Evolutionary conservation across 2,888 invertebrate species (phyloP).

Genomic region (Morpho achilles): DNA sequence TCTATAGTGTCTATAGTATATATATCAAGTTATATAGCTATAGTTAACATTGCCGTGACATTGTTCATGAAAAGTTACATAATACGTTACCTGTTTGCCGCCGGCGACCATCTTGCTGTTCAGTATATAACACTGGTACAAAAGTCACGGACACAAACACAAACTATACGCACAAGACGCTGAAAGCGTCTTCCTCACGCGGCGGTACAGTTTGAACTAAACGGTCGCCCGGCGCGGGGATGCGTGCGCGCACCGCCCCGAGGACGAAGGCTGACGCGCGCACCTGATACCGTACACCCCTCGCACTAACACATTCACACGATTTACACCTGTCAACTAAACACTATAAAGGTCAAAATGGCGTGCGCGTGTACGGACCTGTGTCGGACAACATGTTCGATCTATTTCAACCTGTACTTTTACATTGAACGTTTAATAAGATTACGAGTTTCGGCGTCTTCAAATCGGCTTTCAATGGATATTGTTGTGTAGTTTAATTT

Average conservation of each 20-base stretch:
- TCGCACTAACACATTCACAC: neutral
- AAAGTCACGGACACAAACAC: conserved; percentile 45
- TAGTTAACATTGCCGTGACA: conserved; percentile 8
- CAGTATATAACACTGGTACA: conserved; percentile 52
- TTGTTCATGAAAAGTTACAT: conserved; percentile 36
- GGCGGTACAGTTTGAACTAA: conserved; percentile 73
- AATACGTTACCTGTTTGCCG: conserved; percentile 69
- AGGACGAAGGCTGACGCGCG: conserved; percentile 46
- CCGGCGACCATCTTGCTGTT: conserved; percentile 72
- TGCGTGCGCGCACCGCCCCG: conserved; percentile 45
- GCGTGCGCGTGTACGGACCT: neutral
- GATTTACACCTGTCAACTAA: conserved; percentile 6
- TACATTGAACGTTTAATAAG: conserved; percentile 13
- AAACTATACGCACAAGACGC: conserved; percentile 25
- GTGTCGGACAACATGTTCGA: neutral
- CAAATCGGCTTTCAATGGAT: conserved; percentile 10
- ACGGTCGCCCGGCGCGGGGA: conserved; percentile 40
- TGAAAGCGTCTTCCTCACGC: conserved; percentile 66
- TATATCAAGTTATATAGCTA: no score
- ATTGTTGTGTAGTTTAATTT: neutral
- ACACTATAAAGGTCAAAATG: conserved; percentile 12
- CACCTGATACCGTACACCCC: conserved; percentile 28
- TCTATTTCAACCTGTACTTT: conserved; percentile 5
- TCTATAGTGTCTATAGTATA: no score
- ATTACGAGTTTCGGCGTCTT: neutral